Evolutionary conservation across 2,888 invertebrate species (phyloP).

Genomic region (Odontothrips loti): DNA sequence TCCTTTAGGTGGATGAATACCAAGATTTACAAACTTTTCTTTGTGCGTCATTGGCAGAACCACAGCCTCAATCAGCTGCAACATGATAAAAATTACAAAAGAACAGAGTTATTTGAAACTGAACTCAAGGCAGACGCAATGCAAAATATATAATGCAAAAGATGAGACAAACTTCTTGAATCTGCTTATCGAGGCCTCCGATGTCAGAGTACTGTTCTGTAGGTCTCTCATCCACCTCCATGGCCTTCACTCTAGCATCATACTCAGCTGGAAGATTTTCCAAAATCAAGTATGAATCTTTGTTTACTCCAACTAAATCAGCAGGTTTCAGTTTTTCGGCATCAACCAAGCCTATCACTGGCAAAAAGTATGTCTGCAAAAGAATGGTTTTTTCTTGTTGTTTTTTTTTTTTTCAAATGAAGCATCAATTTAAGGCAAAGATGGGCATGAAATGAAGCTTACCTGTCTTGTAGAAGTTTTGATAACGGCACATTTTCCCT

Average conservation of each 20-base stretch:
- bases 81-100: constrained; percentile 38
- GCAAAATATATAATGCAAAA: constrained; percentile 34
- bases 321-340: constrained; percentile 95
- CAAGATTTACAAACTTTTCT: constrained; percentile 92
- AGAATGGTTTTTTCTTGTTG: not conserved
- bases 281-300: constrained; percentile 93
- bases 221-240: constrained; percentile 98
- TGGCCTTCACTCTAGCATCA: constrained; percentile 93
- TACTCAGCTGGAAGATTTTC: constrained; percentile 95
- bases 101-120: not conserved
- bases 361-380: constrained; percentile 84
- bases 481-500: constrained; percentile 99
- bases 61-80: constrained; percentile 90
- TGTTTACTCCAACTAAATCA: constrained; percentile 86
- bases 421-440: not conserved
- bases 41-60: constrained; percentile 99
- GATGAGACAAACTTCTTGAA: constrained; percentile 57
- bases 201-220: constrained; percentile 99
- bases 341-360: constrained; percentile 97
- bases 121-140: too few relatives aligned
- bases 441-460: constrained; percentile 18
- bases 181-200: constrained; percentile 97
- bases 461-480: constrained; percentile 92
- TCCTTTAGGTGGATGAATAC: constrained; percentile 97
- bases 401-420: not conserved